These are phyloP conservation scores for Oryzias javanicus DNA, from an alignment of 2,113 vertebrate genomes.

Conservation along the genomic window DNA sequence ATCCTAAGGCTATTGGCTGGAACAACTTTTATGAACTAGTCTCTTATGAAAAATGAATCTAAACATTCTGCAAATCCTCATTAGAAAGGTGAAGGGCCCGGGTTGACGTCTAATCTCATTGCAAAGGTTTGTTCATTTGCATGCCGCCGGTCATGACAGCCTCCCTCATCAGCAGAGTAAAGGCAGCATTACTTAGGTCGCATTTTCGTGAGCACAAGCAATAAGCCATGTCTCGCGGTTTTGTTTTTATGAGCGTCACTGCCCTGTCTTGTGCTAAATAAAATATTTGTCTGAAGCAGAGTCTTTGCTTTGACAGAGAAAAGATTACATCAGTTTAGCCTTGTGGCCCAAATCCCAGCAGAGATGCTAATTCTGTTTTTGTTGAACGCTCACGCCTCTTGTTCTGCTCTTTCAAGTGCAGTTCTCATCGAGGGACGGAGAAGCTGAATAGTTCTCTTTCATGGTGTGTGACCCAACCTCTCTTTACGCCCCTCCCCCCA, in stretches of 20 bases:
- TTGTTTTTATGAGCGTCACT: constrained; percentile 27
- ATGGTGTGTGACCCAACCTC: constrained; percentile 48
- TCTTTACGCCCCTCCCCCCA: constrained; percentile 36
- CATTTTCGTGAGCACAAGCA: constrained; percentile 39
- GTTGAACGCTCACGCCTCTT: constrained; percentile 20
- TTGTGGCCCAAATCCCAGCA: constrained; percentile 41
- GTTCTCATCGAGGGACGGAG: constrained; percentile 43
- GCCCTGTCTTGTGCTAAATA: constrained; percentile 29
- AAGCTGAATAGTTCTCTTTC: constrained; percentile 43
- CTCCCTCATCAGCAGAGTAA: constrained; percentile 26
- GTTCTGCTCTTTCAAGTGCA: constrained; percentile 49
- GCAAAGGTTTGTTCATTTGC: constrained; percentile 34
- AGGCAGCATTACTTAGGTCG: constrained; percentile 41
- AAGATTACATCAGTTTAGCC: constrained; percentile 43
- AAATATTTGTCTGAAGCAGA: constrained; percentile 34
- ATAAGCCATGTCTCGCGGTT: constrained; percentile 24
- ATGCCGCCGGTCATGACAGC: constrained; percentile 19
- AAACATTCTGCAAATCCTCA: constrained; percentile 50
- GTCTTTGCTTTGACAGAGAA: constrained; percentile 30
- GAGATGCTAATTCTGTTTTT: constrained; percentile 50
- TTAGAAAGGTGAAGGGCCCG: constrained; percentile 37
- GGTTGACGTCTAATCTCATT: constrained; percentile 49
- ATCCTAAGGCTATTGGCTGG: constrained; percentile 59
- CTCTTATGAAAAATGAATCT: constrained; percentile 63
- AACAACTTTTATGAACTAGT: constrained; percentile 70